Evolutionary conservation across 1,140 invertebrate species (phyloP), one percentile per base, ranked within the genome.

Genomic region (Ganaspis sp.): DNA sequence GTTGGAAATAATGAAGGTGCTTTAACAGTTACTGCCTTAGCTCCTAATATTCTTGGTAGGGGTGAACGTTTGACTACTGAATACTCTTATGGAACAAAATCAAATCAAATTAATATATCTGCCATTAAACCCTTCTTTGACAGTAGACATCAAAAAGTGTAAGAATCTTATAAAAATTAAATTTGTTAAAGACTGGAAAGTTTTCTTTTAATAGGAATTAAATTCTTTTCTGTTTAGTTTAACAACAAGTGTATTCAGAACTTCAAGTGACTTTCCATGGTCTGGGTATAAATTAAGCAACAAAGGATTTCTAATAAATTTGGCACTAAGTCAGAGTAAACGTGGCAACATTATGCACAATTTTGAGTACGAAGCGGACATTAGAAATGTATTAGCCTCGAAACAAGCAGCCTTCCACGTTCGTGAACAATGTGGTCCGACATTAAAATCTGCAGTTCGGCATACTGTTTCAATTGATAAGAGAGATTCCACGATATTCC

Each of bases 1-100:
- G 94, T 97, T 73, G 96, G 96, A 29, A 96, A 96, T 81, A 98
- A 98, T 89, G 96, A 97, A 88, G 96, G 95, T 9, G 95, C 95
- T 29, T 81, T 98, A 38, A 92, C 95, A 11, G 90, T 97, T 19
- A 94, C 94, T 40, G 87, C 94, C 11, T 92, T 92, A 83, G 90
- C 95, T 72, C 96, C 96, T 0, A 98, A 98, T 92, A 87, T 97
- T 40, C 92, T 95, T 82, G 97, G 97, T 1, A 90, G 96, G 83
- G 97, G 95, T 4, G 97, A 98, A 92, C 91, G 92, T 34, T 78
- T 97, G 8, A 93, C 94, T 81, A 90, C 94, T 9, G 96, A 97
- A 86, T 97, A 97, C 89, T 85, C 94, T 83, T 93, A 95, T 92
- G 93, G 95, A 85, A 94, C 93, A 78, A 93, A 94, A 88, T 94